phyloP scores from a whole-genome alignment of 2,888 invertebrate genomes.

The Rhorus exstirpatorius region DNA sequence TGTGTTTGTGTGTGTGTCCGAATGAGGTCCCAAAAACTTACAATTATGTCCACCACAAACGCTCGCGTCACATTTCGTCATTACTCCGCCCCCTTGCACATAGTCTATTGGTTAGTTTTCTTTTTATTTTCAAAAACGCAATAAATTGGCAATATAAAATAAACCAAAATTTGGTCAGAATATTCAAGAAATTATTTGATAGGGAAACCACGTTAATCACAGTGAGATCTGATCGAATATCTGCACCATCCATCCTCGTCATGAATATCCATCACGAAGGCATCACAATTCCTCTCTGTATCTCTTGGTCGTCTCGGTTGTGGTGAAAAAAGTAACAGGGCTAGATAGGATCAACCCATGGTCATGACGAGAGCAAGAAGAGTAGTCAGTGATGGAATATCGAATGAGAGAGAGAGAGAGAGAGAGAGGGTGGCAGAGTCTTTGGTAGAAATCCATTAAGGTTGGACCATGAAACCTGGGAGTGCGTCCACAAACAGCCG shows the following conservation, averaged over 20 bases:
- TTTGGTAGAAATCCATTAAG: constrained; percentile 66
- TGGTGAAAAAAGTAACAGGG: neutral
- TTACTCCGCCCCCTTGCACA: too few relatives aligned
- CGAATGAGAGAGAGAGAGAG: neutral
- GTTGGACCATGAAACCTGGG: constrained; percentile 27
- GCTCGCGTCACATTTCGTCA: too few relatives aligned
- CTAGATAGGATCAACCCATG: neutral
- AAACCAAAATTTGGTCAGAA: too few relatives aligned
- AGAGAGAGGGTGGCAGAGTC: constrained; percentile 9
- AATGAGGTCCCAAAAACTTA: too few relatives aligned
- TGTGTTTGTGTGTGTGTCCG: too few relatives aligned
- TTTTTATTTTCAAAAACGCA: constrained; percentile 12
- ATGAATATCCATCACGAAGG: neutral
- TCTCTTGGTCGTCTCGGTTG: neutral
- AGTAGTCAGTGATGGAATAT: constrained; percentile 4
- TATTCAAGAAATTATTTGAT: too few relatives aligned
- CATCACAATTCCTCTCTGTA: neutral
- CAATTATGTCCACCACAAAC: too few relatives aligned
- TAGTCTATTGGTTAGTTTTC: too few relatives aligned
- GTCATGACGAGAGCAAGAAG: neutral
- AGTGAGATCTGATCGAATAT: neutral
- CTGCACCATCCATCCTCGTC: neutral
- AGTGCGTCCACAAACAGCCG: constrained; percentile 68
- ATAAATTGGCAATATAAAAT: too few relatives aligned
- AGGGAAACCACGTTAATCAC: neutral